Conservation (phyloP, 1,140 invertebrate genomes). For the Rhagoletis zephyria region DNA sequence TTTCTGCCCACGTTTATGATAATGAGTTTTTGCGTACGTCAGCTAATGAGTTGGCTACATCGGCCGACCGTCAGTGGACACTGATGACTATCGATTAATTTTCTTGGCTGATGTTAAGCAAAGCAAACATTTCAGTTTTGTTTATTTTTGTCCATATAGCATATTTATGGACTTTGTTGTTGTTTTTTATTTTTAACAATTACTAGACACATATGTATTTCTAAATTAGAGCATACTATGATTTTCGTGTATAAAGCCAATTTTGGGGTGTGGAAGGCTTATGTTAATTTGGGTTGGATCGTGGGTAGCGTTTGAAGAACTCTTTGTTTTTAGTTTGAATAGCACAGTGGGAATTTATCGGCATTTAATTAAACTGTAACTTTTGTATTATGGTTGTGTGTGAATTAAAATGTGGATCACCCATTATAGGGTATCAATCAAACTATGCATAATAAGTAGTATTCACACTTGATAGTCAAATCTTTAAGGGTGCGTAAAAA, state of each 20-base stretch:
- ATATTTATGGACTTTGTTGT: background rate
- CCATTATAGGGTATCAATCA: no score
- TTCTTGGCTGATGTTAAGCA: conserved; percentile 25
- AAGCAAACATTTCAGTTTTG: conserved; percentile 20
- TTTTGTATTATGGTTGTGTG: no score
- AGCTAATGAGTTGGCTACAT: background rate
- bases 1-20: background rate
- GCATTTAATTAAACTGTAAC: no score
- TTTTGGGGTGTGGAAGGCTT: conserved; percentile 31
- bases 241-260: background rate
- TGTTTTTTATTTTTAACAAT: background rate
- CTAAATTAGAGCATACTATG: conserved; percentile 3
- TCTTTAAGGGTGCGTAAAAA: no score
- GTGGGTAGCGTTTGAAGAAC: no score
- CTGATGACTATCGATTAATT: background rate
- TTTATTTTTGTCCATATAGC: background rate
- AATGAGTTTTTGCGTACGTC: background rate
- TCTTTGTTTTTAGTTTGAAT: no score
- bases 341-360: no score
- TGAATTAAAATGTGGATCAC: no score
- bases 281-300: background rate
- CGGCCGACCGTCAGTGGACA: background rate
- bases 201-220: background rate
- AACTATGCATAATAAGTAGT: no score
- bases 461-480: no score